Conservation (phyloP, 92 coral and sea anemone species). For the Actinostola sp. region DNA sequence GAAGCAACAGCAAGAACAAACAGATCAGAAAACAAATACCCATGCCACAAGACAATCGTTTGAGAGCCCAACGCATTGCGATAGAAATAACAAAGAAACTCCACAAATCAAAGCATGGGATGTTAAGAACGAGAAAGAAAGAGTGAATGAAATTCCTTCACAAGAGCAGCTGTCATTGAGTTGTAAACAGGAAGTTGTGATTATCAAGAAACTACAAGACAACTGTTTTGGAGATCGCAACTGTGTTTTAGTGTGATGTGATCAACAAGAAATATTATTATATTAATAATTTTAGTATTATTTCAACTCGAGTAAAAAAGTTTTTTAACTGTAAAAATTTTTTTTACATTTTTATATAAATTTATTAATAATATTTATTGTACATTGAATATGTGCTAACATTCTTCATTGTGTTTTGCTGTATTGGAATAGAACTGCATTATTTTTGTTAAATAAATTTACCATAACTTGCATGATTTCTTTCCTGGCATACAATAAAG, state of each 20-base stretch:
- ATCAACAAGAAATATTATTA: neutral
- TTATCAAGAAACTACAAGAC: neutral
- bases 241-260: neutral
- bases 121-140: neutral
- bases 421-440: no score
- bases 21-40: conserved; percentile 8
- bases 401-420: no score
- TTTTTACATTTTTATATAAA: no score
- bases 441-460: no score
- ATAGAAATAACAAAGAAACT: neutral
- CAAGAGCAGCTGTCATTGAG: neutral
- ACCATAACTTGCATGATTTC: no score
- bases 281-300: neutral
- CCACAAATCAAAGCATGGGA: neutral
- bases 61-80: no score
- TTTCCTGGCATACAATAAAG: no score
- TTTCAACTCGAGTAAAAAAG: no score
- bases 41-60: no score
- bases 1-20: neutral
- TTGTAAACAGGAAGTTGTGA: conserved; percentile 1
- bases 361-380: no score
- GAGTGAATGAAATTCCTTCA: neutral
- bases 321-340: neutral
- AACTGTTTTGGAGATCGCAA: neutral
- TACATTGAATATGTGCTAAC: no score